Base-by-base conservation (phyloP, 1,140 invertebrate genomes). In the Sitophilus oryzae region DNA sequence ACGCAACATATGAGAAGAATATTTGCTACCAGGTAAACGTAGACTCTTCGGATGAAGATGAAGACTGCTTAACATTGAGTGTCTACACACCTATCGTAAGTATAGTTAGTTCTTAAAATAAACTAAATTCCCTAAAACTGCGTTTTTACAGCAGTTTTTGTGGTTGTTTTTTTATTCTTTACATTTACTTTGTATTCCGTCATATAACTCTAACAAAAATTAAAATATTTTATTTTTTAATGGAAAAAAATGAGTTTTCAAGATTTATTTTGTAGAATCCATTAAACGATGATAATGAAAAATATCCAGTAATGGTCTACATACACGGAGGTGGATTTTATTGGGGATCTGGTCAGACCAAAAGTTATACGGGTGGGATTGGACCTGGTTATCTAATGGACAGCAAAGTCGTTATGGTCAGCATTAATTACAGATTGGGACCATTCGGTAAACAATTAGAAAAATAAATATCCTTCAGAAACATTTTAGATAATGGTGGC, bases 1-100 rank as follows among this genome's bases (percentile, higher is more conserved):
- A 40, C 19, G 38, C 38, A 15, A 40, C 38, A 6, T 15, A 40
- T 8, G 38, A 40, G 14, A 40, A 40, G 18, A 15, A 40, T 14
- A 40, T 40, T 15, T 40, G 38, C 38, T 40, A 40, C 38, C 38
- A 40, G 18, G 38, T 40, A 5, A 40, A 40, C 14, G 18, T 40
- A 4, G 38, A 40, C 19, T 15, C 14, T 14, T 5, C 5, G 4
- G 18, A 40, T 14, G 38, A 40, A 14, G 14, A 40, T 14, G 38
- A 40, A 40, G 38, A 40, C 19, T 40, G 38, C 14, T 14, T 40
- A 5, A 15, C 19, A 5, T 8, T 40, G 5, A 40, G 14, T 20
- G 38, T 40, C 14, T 40, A 15, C 19, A 40, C 38, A 5, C 38
- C 38, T 20, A 15, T 15, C 8, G 38, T 40, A 40, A 40, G 25